Evolutionary conservation across 2,113 vertebrate genomes (phyloP), one percentile per base, ranked within the genome.

Genomic region (Corydoras sp.): DNA sequence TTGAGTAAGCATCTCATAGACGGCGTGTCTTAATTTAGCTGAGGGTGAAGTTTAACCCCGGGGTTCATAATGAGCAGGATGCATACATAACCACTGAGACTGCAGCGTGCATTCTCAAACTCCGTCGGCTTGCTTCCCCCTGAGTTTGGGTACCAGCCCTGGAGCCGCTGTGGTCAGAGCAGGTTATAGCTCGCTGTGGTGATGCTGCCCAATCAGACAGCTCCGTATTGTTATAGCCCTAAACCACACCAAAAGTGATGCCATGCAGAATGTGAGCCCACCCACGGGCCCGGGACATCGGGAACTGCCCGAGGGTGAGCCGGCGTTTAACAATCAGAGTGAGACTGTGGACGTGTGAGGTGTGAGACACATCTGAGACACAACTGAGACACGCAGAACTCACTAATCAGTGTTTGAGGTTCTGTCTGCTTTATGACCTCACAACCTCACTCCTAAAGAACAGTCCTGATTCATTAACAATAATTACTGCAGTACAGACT

Each of bases 1-100:
- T 53, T 74, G 9, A 48, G n/a, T 14, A 4, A 6, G 18, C 32
- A 24, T 14, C 62, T 66, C 14, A 56, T 18, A 59, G 65, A 8
- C 76, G 61, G 74, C 30, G 18, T 56, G 15, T 63, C 64, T 65
- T 63, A 68, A 65, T 67, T 72, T 69, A 58, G 35, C 29, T 58
- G 15, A 15, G 53, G 60, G 55, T 29, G 35, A 31, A 3, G 63
- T 12, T 14, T 12, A 8, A 48, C 53, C 14, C 24, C n/a, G 48
- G 9, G 68, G 56, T n/a, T 43, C 14, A 69, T 3, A 15, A 56
- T 14, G 56, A 50, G 18, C 18, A 24, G 58, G 30, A 15, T 24
- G 9, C 54, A 24, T 10, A 35, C 15, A 2, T 63, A 3, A 6
- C 31, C 53, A 56, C 49, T 0, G n/a, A 35, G 51, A 50, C 13